Evolutionary conservation across 2,797 vertebrate species (phyloP).

Genomic region (Molothrus aeneus): DNA sequence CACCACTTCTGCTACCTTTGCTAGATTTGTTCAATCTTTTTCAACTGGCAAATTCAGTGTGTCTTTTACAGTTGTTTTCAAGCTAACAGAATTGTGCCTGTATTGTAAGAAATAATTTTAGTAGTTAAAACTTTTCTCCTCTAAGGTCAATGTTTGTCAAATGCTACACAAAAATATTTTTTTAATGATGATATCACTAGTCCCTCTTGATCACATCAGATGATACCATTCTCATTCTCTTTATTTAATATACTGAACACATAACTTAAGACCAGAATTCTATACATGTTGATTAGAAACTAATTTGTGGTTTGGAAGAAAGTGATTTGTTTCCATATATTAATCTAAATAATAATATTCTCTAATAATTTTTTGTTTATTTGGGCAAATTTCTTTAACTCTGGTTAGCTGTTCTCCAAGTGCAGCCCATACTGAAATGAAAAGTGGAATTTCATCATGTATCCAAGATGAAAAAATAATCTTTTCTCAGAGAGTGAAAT

Average conservation of each 20-base stretch:
- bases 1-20: background rate
- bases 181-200: background rate
- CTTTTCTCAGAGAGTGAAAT: background rate
- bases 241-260: background rate
- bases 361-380: background rate
- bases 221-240: background rate
- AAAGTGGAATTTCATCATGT: background rate
- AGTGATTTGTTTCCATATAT: background rate
- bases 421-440: background rate
- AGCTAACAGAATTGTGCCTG: background rate
- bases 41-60: background rate
- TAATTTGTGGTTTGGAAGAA: background rate
- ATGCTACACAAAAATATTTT: background rate
- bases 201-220: background rate
- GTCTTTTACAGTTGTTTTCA: background rate
- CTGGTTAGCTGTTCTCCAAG: background rate
- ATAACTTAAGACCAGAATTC: background rate
- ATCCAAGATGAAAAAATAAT: background rate
- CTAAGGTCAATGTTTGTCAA: background rate
- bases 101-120: background rate
- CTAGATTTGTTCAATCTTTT: background rate
- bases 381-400: background rate
- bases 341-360: background rate
- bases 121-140: background rate
- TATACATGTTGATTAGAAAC: background rate